Evolutionary conservation across 2,113 vertebrate genomes (phyloP), one percentile per base, ranked within the genome.

Genomic region (Rhinolophus ferrumequinum): DNA sequence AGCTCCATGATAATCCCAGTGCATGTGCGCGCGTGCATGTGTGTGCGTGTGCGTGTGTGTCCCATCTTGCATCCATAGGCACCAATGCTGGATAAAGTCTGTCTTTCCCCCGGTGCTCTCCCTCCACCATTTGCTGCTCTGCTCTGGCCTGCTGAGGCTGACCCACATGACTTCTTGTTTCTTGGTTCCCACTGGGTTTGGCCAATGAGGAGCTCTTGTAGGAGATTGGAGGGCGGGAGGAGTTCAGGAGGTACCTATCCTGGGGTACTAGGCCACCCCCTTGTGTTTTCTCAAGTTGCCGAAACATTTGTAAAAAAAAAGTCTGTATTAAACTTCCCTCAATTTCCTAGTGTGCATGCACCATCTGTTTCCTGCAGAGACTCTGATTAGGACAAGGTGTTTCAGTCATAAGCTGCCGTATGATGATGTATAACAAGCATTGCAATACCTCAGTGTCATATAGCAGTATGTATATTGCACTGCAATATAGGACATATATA

Each of bases 1-100:
- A 30, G 38, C 30, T 47, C 38, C 1, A 18, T 44, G 44, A 24
- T 11, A 44, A 9, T 11, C 52, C 28, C 0, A 0, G 7, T 11
- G 35, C 4, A 8, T 1, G 21, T 15, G 21, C 14, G 28, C 41
- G 47, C 3, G 47, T 50, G 47, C 12, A 11, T 50, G 47, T 2
- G 10, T 7, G 69, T 21, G n/a, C 5, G 6, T 2, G 18, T 21
- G 19, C 8, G 35, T 50, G 47, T 7, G 69, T 50, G 11, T 50
- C 47, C 47, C 0, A 13, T 50, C 47, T 50, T 50, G 47, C 47
- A 50, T 50, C 47, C 56, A 6, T 2, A 28, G 69, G 24, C 30
- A 2, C 41, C 13, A 44, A 24, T 62, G 21, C 38, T 50, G 70
- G 56, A 26, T 47, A 35, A 16, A 19, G 60, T 35, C 50, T 15